Conservation (phyloP, 2,113 vertebrate genomes). For the Arothron firmamentum region DNA sequence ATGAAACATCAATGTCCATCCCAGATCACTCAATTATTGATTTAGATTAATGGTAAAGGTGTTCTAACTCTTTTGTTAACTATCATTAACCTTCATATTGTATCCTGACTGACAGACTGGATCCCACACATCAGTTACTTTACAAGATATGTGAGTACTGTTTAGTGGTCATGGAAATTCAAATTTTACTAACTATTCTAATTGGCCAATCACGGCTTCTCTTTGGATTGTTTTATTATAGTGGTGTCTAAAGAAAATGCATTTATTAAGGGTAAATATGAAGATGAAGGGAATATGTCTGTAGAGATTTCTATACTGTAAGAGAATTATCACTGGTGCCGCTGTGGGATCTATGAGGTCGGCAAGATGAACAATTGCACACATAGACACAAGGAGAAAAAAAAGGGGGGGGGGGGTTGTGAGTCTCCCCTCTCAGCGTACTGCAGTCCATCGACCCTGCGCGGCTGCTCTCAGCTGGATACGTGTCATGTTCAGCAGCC, state of each 20-base stretch:
- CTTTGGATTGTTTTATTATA: too few relatives aligned
- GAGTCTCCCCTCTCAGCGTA: slow-evolving; percentile 42
- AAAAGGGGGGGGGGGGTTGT: slow-evolving; percentile 24
- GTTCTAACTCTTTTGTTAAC: slow-evolving; percentile 6
- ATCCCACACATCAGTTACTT: too few relatives aligned
- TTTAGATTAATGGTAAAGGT: slow-evolving; percentile 27
- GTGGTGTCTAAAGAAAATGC: too few relatives aligned
- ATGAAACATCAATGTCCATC: slow-evolving; percentile 14
- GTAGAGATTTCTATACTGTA: slow-evolving; percentile 6
- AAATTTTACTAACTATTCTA: too few relatives aligned
- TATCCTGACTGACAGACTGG: too few relatives aligned
- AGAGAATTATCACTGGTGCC: slow-evolving; percentile 29
- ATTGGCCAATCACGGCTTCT: too few relatives aligned
- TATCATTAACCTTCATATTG: background rate
- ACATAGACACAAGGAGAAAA: slow-evolving; percentile 3
- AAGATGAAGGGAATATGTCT: too few relatives aligned
- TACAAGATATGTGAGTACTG: too few relatives aligned
- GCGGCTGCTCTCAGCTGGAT: slow-evolving; percentile 68
- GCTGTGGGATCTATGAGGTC: slow-evolving; percentile 28
- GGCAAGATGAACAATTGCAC: slow-evolving; percentile 27
- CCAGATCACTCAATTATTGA: slow-evolving; percentile 23
- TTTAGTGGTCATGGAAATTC: too few relatives aligned
- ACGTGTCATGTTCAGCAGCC: slow-evolving; percentile 67
- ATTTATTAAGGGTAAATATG: too few relatives aligned
- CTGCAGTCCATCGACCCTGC: slow-evolving; percentile 66